Base-by-base conservation (phyloP, 1,140 invertebrate species). In the Dufourea novaeangliae region DNA sequence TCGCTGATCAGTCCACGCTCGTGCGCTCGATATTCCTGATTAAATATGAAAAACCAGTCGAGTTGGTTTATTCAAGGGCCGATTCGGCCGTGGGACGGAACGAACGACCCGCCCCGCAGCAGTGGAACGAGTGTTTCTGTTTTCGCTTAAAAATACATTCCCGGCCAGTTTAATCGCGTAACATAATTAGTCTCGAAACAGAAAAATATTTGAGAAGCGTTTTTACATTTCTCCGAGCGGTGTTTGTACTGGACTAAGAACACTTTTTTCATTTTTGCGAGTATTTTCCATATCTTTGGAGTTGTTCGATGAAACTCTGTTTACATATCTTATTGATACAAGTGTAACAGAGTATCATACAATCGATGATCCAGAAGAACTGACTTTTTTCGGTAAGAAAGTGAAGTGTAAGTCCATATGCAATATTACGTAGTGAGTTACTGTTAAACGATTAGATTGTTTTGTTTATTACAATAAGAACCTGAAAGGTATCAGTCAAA, bases 31-130 rank as follows among this genome's bases (percentile, higher is more conserved):
- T 25, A 25, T 34, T 54, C 20, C 46, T 37, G 27, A 46, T 37
- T 67, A 67, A 67, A 67, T 67, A 67, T 67, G 46, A 52, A 37
- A 34, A 32, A 67, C n/a, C 14, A 10, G 41, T 32, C 44, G 7
- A n/a, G 32, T 25, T 67, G 29, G 32, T 32, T 50, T 50, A 67
- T 67, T 67, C 44, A 52, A n/a, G n/a, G 12, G 44, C 17, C 20
- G 63, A 67, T 67, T 29, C 46, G 12, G 20, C 22, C 22, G 37
- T 37, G 34, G 22, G 20, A 32, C 27, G 14, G 14, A 20, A 57
- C 27, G 27, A n/a, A 57, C 20, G 63, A 20, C 5, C 17, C 17
- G 22, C 27, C n/a, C n/a, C 29, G 27, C 29, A 46, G 2, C 17
- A n/a, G 41, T 27, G n/a, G 22, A 68, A 54, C 14, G 29, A 54